Evolutionary conservation across 2,113 vertebrate species (phyloP).

Genomic region (Psophia crepitans): DNA sequence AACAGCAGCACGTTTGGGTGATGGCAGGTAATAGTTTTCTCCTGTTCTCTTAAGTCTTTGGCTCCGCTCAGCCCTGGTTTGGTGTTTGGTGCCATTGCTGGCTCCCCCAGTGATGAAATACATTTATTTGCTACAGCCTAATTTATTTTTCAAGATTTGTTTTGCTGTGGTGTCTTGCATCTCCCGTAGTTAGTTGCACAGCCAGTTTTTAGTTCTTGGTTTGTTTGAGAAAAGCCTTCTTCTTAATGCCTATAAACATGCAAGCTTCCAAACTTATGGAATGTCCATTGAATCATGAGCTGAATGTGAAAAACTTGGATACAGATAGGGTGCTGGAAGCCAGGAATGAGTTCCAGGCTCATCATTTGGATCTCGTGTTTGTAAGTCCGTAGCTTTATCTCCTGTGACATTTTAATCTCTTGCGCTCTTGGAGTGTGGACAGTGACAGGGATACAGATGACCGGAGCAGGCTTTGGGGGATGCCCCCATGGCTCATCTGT

Average conservation of each 20-base stretch:
- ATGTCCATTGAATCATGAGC: not conserved
- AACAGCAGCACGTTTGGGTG: not conserved
- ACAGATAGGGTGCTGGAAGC: not conserved
- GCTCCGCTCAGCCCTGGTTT: not conserved
- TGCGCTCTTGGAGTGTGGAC: not conserved
- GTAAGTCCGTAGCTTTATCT: not conserved
- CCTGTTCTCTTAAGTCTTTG: not conserved
- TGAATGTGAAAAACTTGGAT: not conserved
- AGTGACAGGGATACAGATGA: not conserved
- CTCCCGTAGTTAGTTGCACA: not conserved
- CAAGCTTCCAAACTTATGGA: not conserved
- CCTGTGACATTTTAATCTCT: not conserved
- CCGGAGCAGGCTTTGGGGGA: not conserved
- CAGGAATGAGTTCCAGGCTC: not conserved
- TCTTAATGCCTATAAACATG: rapidly evolving
- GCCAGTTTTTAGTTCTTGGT: not conserved
- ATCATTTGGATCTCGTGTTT: rapidly evolving
- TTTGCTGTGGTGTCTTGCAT: not conserved
- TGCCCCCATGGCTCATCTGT: rapidly evolving
- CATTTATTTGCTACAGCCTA: not conserved
- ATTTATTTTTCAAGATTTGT: not conserved
- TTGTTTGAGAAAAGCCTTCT: not conserved
- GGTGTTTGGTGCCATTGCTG: not conserved
- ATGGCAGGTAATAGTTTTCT: not conserved
- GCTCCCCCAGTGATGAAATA: not conserved